Evolutionary conservation across 2,797 vertebrate genomes (phyloP), one percentile per base, ranked within the genome.

Genomic region (Gouania willdenowi): DNA sequence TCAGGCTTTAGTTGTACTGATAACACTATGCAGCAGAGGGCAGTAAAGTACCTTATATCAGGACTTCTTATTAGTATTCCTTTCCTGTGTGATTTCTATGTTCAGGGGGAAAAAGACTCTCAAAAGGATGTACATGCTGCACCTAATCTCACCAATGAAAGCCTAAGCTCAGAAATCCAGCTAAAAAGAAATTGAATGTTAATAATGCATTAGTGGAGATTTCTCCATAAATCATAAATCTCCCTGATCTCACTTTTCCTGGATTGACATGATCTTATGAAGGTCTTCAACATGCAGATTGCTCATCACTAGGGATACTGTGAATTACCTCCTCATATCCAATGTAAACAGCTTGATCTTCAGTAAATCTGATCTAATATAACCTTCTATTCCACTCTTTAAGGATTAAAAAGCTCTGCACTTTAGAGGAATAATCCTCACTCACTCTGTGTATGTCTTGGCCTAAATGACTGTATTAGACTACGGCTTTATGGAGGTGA

Each of bases 351-450:
- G 65, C 68, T 83, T 78, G 71, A 82, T 74, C 69, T 66, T 68
- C 56, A 48, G 63, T 60, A 79, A 75, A 80, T 83, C 75, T 72
- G 63, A 72, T 76, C 57, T 56, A 63, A 73, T 31, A 56, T 48
- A 65, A 39, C 55, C 58, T 62, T 53, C 63, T 38, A 38, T 49
- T 66, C 54, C 67, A 69, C 70, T 75, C 66, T 70, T 55, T n/a
- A 41, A 45, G 78, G 84, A 87, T 85, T 81, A 82, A 66, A 80
- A 42, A 71, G 72, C 68, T 74, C 74, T 75, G 60, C 70, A 76
- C 70, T 79, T 77, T 72, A 75, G 45, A 66, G 41, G 29, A 70
- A 56, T 84, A 82, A 85, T 77, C 79, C 76, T 51, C 42, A 37
- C 60, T 51, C 42, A 37, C 60, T 67, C 50, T 58, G 40, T 68